Base-by-base conservation (phyloP, 2,797 vertebrate species). In the Sebastolobus altivelis region DNA sequence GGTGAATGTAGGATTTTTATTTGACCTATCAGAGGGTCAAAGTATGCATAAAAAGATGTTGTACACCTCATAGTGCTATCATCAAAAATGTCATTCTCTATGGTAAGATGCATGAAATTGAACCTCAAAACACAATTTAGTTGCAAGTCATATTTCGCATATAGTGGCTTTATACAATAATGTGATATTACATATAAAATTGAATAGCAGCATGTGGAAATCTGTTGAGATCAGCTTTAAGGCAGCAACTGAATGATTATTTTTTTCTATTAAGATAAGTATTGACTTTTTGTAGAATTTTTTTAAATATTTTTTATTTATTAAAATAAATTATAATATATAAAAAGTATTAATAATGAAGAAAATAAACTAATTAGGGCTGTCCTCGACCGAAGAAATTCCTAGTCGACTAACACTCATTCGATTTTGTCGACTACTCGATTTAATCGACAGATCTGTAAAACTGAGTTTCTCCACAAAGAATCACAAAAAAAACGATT, bases 1-100 rank as follows among this genome's bases (percentile, higher is more conserved):
- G 65, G 69, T 79, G 76, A 66, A 71, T 61, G 25, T 10, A 14
- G 11, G 2, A 31, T 18, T 40, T 55, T 25, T n/a, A 37, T 25
- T 58, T 11, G 13, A 58, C 25, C 22, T n/a, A n/a, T 40, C 25
- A 18, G 33, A 56, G 37, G 16, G 63, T 58, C 7, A 63, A 72
- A 62, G 18, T 16, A 20, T 22, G 11, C 29, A 33, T n/a, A 38
- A 31, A 72, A 33, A 59, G 20, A 10, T 25, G 37, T 5, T 27
- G 2, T 58, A 67, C 8, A 8, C 22, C 18, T 14, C 11, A 56
- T 20, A 33, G 5, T 60, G 5, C 8, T 43, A 7, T 31, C 20
- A 56, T 25, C 65, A 55, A 46, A 66, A 40, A 40, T 67, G 4
- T 16, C 6, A 1, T 62, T 29, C 38, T 33, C 3, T 18, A n/a